Evolutionary conservation across 2,888 invertebrate species (phyloP).

Genomic region (Tetranychus truncatus): DNA sequence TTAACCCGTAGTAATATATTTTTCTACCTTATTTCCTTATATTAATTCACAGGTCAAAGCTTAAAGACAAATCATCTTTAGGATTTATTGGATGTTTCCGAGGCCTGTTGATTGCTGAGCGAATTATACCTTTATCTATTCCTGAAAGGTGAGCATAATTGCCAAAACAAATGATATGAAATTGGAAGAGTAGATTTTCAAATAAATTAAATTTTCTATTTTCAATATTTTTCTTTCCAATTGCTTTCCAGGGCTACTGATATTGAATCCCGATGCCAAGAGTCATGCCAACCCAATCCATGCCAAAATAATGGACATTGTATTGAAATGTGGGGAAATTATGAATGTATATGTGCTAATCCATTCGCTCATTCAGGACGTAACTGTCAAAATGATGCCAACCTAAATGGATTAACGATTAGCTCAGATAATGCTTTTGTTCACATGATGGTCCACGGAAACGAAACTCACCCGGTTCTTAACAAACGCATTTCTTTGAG

Average conservation of each 20-base stretch:
- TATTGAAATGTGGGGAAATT: slow-evolving; percentile 62
- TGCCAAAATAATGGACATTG: slow-evolving; percentile 73
- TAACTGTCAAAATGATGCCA: slow-evolving; percentile 77
- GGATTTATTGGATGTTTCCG: slow-evolving; percentile 84
- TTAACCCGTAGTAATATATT: neutral
- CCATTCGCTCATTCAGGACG: slow-evolving; percentile 76
- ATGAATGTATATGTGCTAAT: slow-evolving; percentile 78
- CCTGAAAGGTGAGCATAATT: neutral
- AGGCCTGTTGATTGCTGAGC: slow-evolving; percentile 74
- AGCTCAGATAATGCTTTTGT: neutral
- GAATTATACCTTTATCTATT: slow-evolving; percentile 41
- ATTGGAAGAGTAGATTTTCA: too few species aligned
- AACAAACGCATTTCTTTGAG: slow-evolving; percentile 65
- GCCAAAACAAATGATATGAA: too few species aligned
- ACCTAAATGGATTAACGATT: slow-evolving; percentile 42
- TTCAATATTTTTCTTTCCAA: neutral
- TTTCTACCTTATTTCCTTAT: neutral
- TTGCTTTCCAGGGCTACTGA: slow-evolving; percentile 43
- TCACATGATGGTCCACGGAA: slow-evolving; percentile 33
- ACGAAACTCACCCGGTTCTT: slow-evolving; percentile 51
- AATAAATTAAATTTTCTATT: too few species aligned
- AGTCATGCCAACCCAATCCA: slow-evolving; percentile 80
- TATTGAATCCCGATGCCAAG: slow-evolving; percentile 78
- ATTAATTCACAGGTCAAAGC: neutral
- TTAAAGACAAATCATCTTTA: slow-evolving; percentile 22